phyloP scores from a whole-genome alignment of 2,888 invertebrate genomes.

The Trachelus tabidus region DNA sequence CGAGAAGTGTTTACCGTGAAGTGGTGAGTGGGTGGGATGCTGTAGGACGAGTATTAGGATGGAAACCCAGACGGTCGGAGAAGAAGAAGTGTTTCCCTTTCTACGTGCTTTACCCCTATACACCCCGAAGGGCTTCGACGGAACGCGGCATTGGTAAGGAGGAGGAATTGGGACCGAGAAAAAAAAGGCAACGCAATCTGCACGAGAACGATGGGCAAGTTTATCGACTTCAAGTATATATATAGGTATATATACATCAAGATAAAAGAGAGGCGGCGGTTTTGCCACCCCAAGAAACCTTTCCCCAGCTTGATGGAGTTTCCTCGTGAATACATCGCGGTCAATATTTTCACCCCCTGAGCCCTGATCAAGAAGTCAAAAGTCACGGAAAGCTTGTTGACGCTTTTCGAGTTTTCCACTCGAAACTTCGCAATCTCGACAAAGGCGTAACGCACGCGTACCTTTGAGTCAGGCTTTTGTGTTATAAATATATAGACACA shows the following conservation, averaged over 20 bases:
- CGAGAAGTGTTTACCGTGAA: not conserved
- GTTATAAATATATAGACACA: not conserved
- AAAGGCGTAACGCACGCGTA: slow-evolving; percentile 1
- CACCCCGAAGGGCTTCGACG: not conserved
- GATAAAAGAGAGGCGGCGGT: not conserved
- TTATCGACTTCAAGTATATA: not conserved
- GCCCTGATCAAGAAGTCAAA: slow-evolving; percentile 21
- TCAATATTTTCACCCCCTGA: slow-evolving; percentile 11
- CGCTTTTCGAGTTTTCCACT: slow-evolving; percentile 13
- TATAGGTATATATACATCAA: not conserved
- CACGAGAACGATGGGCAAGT: slow-evolving; percentile 3
- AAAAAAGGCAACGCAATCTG: not conserved
- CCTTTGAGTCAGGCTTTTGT: not conserved
- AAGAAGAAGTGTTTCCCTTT: not conserved
- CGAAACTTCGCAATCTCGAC: slow-evolving; percentile 7
- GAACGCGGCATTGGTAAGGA: not conserved
- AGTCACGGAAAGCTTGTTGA: slow-evolving; percentile 13
- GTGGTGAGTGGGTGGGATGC: not conserved
- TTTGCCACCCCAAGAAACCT: not conserved
- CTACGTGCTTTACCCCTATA: not conserved
- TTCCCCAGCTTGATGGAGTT: slow-evolving; percentile 8
- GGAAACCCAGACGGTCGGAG: not conserved
- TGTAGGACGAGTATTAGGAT: not conserved
- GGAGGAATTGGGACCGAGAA: not conserved
- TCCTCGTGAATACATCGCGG: slow-evolving; percentile 17